Evolutionary conservation across 2,113 vertebrate species (phyloP), one percentile per base, ranked within the genome.

Genomic region (Dolichallabes microphthalmus): DNA sequence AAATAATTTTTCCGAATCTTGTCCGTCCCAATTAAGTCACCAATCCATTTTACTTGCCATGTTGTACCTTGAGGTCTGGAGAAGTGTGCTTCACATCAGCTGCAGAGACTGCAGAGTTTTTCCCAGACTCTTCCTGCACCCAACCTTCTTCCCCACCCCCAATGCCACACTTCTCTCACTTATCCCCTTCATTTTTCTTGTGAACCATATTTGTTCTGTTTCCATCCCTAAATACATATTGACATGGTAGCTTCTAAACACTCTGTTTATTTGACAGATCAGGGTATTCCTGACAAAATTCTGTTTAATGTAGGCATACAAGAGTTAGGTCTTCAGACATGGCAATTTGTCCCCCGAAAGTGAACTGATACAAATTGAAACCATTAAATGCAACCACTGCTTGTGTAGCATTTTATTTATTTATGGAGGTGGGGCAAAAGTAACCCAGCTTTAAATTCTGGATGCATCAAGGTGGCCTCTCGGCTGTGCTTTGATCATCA

Each of bases 61-160:
- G 79, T 39, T 84, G 77, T 84, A 85, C 87, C 80, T 90, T 77
- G 73, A 85, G 61, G 82, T 74, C 85, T 81, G 61, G 80, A 52
- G 76, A 86, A 68, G 61, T 82, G 79, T 60, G 79, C 86, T 87
- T 87, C 80, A 89, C 82, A 87, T 85, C 78, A 55, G 64, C 53
- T 84, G 81, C 88, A 84, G 86, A 68, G 82, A 80, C 66, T 85
- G 64, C 66, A 45, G 45, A 8, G 45, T 13, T 74, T 83, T 84
- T 50, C 39, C 53, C 58, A 74, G 45, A 52, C 84, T 75, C 39
- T 84, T 53, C 55, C 27, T 25, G n/a, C 53, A 35, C n/a, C 83
- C 11, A n/a, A 74, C 39, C 76, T 80, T 60, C 63, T 66, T 60
- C 52, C 55, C 27, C 30, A 25, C n/a, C 61, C 20, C 75, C 0